phyloP scores from a whole-genome alignment of 2,888 invertebrate species.

The Diplazon laetatorius region DNA sequence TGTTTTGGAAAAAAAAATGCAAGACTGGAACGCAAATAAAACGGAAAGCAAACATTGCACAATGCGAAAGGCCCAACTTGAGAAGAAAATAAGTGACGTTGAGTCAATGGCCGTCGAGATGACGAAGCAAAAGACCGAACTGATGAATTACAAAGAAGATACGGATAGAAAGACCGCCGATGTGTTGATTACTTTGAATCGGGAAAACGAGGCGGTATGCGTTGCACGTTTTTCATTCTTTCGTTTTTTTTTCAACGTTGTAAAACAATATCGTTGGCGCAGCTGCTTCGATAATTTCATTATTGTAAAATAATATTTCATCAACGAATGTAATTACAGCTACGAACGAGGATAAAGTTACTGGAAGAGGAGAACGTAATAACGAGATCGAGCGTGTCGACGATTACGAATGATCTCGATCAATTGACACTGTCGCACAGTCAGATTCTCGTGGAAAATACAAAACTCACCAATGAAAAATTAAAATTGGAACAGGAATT shows the following conservation, averaged over 20 bases:
- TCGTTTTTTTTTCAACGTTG: neutral
- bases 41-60: constrained; percentile 84
- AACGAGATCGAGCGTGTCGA: constrained; percentile 84
- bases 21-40: constrained; percentile 81
- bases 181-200: constrained; percentile 74
- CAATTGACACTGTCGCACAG: constrained; percentile 89
- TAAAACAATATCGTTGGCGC: constrained; percentile 8
- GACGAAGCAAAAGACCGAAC: constrained; percentile 80
- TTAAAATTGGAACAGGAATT: constrained; percentile 87
- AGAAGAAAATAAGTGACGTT: constrained; percentile 83
- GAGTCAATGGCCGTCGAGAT: constrained; percentile 83
- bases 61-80: constrained; percentile 85
- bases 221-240: too few relatives aligned
- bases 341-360: constrained; percentile 74
- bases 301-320: neutral
- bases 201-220: constrained; percentile 77
- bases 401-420: constrained; percentile 87
- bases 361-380: constrained; percentile 77
- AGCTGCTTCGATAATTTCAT: constrained; percentile 14
- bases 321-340: constrained; percentile 67
- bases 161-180: constrained; percentile 75
- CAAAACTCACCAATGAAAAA: constrained; percentile 89
- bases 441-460: constrained; percentile 89
- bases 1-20: constrained; percentile 79
- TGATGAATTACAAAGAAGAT: constrained; percentile 76